Base-by-base conservation (phyloP, 2,888 invertebrate genomes). In the Platycheirus rosarum region DNA sequence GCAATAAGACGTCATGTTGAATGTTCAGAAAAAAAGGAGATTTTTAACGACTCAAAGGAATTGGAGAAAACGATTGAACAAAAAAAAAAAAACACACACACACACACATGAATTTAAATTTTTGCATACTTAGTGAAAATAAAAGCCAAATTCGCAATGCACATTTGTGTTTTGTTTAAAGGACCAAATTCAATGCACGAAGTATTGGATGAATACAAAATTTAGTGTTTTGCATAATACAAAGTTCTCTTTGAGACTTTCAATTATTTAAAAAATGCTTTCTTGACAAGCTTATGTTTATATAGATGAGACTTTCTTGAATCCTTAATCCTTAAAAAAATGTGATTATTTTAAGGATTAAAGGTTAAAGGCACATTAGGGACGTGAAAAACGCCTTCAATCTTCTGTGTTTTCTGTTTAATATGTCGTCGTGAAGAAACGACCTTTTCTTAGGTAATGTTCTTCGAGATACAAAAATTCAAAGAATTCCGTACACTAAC, bases 31-130 rank as follows among this genome's bases (percentile, higher is more conserved):
- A 57, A 14, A 40, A 9, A 40, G n/a, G n/a, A n/a, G n/a, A n/a
- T n/a, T n/a, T 40, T 57, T 57, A 40, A 57, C 23, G 11, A 57
- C 14, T 26, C 40, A 57, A 57, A 57, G 57, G 23, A 57, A 57
- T 53, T 35, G 53, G 3, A 53, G 53, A 53, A 53, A 35, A 37
- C 9, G 7, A 53, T 35, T 37, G 4, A 32, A 32, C 4, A 37
- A 8, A 57, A 40, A 5, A 32, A 32, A 37, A 8, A 57, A 40
- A 5, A 13, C 13, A 55, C 13, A 4, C 14, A 20, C 23, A 14
- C 40, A 23, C 18, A 13, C 6, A 32, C 2, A 35, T 18, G 13
- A 4, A 16, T n/a, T 32, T 53, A 18, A 13, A n/a, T 18, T 35
- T 53, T 18, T 1, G 0, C n/a, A 13, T 11, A 7, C 32, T 51